phyloP scores from a whole-genome alignment of 2,797 vertebrate genomes.

The Poeciliopsis turneri region DNA sequence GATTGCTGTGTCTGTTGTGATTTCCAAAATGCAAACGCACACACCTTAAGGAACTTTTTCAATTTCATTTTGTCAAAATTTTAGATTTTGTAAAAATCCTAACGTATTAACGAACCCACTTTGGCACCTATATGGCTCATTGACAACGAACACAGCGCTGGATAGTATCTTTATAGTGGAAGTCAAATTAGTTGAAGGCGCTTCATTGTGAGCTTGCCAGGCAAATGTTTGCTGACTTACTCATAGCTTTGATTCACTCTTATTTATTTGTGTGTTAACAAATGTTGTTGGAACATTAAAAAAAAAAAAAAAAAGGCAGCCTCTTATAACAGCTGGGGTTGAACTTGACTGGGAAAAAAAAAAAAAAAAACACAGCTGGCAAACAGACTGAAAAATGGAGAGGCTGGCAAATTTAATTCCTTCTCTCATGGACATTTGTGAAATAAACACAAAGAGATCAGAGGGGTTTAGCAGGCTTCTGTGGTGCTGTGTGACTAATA shows the following conservation, averaged over 20 bases:
- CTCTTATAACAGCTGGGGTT: constrained; percentile 56
- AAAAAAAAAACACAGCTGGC: constrained; percentile 45
- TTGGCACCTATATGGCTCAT: too few relatives aligned
- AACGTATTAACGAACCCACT: not conserved
- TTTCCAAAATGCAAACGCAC: not conserved
- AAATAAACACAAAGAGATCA: constrained; percentile 63
- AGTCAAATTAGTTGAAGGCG: not conserved
- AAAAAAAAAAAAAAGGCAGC: constrained; percentile 14
- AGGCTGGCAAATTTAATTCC: constrained; percentile 67
- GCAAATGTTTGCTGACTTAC: constrained; percentile 1
- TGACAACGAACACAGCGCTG: not conserved
- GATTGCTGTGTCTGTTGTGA: not conserved
- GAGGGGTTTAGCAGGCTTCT: constrained; percentile 43
- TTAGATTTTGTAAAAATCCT: not conserved
- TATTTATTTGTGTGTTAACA: constrained; percentile 5
- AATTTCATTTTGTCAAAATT: not conserved
- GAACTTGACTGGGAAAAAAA: constrained; percentile 45
- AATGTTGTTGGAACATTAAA: constrained; percentile 16
- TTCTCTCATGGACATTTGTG: constrained; percentile 67
- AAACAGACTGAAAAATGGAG: constrained; percentile 51
- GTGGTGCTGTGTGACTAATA: constrained; percentile 68
- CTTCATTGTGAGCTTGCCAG: not conserved
- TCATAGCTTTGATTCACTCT: not conserved
- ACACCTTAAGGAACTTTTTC: not conserved
- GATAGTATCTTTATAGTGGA: not conserved